phyloP scores from a whole-genome alignment of 2,888 invertebrate species.

The Bombyx huttoni region DNA sequence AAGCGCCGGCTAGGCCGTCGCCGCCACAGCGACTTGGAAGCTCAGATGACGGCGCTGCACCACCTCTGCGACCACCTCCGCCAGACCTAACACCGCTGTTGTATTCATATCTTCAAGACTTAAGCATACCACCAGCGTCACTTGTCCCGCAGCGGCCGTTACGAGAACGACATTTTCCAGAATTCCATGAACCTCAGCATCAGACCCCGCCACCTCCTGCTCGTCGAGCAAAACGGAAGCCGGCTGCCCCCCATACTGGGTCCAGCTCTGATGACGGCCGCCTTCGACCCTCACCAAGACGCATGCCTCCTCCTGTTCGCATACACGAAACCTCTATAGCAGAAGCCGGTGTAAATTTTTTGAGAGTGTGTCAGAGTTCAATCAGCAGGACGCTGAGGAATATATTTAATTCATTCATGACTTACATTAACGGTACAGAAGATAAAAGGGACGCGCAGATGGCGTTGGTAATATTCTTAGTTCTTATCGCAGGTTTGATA shows the following conservation, averaged over 20 bases:
- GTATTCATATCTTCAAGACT: slow-evolving; percentile 68
- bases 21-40: slow-evolving; percentile 18
- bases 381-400: slow-evolving; percentile 77
- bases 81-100: slow-evolving; percentile 60
- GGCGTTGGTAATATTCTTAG: slow-evolving; percentile 82
- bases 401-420: slow-evolving; percentile 76
- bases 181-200: slow-evolving; percentile 42
- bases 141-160: slow-evolving; percentile 55
- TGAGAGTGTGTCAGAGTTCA: slow-evolving; percentile 78
- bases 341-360: slow-evolving; percentile 79
- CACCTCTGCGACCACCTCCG: slow-evolving; percentile 61
- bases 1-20: slow-evolving; percentile 13
- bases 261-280: slow-evolving; percentile 67
- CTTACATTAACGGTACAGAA: slow-evolving; percentile 75
- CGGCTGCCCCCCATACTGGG: slow-evolving; percentile 48
- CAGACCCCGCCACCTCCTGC: slow-evolving; percentile 51
- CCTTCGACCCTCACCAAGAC: slow-evolving; percentile 49
- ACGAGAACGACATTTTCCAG: slow-evolving; percentile 41
- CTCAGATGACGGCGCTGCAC: slow-evolving; percentile 29
- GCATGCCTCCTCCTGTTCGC: slow-evolving; percentile 44
- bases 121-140: slow-evolving; percentile 58
- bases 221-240: slow-evolving; percentile 62
- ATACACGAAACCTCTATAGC: slow-evolving; percentile 76
- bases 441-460: slow-evolving; percentile 82
- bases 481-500: slow-evolving; percentile 83